Evolutionary conservation across 2,888 invertebrate species (phyloP).

Genomic region (Drosophila cognata): DNA sequence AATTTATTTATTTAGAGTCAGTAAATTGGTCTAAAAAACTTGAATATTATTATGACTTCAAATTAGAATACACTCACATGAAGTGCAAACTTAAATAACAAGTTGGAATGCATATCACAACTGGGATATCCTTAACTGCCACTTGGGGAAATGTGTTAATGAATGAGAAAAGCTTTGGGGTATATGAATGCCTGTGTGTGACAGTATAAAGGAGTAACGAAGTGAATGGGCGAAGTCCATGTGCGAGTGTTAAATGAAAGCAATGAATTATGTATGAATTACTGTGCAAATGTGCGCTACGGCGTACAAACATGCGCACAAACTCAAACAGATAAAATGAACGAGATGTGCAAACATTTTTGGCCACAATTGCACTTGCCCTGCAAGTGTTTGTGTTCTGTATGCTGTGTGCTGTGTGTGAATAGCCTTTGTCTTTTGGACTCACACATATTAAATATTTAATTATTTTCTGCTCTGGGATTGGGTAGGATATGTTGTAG

Average conservation of each 20-base stretch:
- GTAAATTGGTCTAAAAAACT: not conserved
- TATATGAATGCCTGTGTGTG: conserved; percentile 35
- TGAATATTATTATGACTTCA: not conserved
- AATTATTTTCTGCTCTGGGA: conserved; percentile 28
- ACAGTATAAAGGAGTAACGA: conserved; percentile 50
- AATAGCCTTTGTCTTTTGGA: conserved; percentile 41
- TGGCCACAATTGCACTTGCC: conserved; percentile 42
- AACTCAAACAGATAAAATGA: conserved; percentile 55
- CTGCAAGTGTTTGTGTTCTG: conserved; percentile 4
- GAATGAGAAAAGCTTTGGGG: conserved; percentile 50
- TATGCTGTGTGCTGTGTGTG: not conserved
- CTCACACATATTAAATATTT: conserved; percentile 64
- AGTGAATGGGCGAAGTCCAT: conserved; percentile 28
- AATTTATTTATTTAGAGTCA: not conserved
- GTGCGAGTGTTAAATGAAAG: conserved; percentile 78
- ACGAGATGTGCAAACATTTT: conserved; percentile 52
- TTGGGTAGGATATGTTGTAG: conserved; percentile 34
- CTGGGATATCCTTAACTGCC: conserved; percentile 8
- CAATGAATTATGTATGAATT: conserved; percentile 80
- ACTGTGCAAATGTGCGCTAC: conserved; percentile 65
- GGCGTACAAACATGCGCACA: conserved; percentile 36
- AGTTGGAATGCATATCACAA: not conserved
- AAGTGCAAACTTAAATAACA: not conserved
- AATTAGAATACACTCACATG: not conserved
- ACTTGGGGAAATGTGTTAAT: conserved; percentile 59